Evolutionary conservation across 2,888 invertebrate genomes (phyloP), one percentile per base, ranked within the genome.

Genomic region (Hedya salicella): DNA sequence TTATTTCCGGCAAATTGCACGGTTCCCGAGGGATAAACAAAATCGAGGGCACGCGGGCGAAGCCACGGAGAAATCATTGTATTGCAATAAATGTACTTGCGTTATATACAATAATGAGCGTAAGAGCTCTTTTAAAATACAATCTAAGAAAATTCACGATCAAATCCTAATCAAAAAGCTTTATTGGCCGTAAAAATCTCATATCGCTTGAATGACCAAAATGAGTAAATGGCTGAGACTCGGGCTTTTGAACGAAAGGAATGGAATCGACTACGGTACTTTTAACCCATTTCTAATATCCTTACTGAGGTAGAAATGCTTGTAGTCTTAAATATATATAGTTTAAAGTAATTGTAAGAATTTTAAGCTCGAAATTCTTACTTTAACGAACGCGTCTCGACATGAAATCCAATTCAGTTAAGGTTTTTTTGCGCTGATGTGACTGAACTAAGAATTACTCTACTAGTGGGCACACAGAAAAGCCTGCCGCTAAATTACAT

Each of bases 171-270:
- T 50, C 60, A 49, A 50, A 44, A 42, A 52, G 52, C 42, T 62
- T 52, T 36, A 44, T 52, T 30, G 32, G 5, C 19, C 61, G 50
- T 52, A 44, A 61, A 62, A 62, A 52, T 44, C 42, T 62, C 13
- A 42, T 25, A 52, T 44, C 61, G 44, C 14, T 14, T 62, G 61
- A 62, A 44, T 42, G 50, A 50, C n/a, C 17, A 16, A 21, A 54
- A 40, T 61, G 50, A 61, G 21, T 36, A 32, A 62, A 57, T 57
- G 17, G 19, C 32, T 36, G n/a, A 32, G 17, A 44, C n/a, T n/a
- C 44, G 44, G 44, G 32, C 44, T 52, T 61, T 61, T 42, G 44
- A 62, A 42, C 44, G 32, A 32, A 32, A 17, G 44, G 30, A 57
- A 44, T 44, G 30, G 30, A 30, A 25, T 56, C 8, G 3, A 17